Evolutionary conservation across 1,140 invertebrate species (phyloP).

Genomic region (Ooceraea biroi): DNA sequence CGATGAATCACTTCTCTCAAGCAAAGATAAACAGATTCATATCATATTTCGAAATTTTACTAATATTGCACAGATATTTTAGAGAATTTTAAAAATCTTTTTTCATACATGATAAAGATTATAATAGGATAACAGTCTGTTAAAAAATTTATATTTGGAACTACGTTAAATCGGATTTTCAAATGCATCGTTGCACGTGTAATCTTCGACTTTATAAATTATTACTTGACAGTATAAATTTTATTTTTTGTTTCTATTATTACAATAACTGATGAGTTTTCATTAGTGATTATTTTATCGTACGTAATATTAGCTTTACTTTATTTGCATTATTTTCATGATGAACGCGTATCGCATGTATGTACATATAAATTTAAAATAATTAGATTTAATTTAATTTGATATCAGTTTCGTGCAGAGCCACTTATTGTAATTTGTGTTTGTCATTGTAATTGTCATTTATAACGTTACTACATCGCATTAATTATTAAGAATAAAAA

Average conservation of each 20-base stretch:
- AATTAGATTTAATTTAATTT: slow-evolving; percentile 39
- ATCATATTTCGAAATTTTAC: neutral
- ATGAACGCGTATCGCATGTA: neutral
- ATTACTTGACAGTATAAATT: neutral
- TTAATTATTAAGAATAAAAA: slow-evolving; percentile 21
- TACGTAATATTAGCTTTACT: neutral
- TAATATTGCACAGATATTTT: too few relatives aligned
- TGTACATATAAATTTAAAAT: neutral
- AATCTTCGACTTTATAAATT: neutral
- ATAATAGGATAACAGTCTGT: neutral
- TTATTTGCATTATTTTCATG: neutral
- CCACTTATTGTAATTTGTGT: neutral
- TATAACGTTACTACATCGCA: neutral
- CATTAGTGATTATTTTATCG: neutral
- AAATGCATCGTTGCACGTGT: too few relatives aligned
- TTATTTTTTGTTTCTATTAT: neutral
- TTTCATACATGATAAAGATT: neutral
- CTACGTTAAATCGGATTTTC: too few relatives aligned
- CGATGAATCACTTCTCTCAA: neutral
- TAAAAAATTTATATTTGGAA: neutral
- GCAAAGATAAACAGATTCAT: neutral
- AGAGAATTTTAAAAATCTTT: neutral
- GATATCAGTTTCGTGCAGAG: slow-evolving; percentile 19
- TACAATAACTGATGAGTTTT: neutral
- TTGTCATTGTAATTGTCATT: neutral